Evolutionary conservation across 2,113 vertebrate species (phyloP).

Genomic region (Junco hyemalis): DNA sequence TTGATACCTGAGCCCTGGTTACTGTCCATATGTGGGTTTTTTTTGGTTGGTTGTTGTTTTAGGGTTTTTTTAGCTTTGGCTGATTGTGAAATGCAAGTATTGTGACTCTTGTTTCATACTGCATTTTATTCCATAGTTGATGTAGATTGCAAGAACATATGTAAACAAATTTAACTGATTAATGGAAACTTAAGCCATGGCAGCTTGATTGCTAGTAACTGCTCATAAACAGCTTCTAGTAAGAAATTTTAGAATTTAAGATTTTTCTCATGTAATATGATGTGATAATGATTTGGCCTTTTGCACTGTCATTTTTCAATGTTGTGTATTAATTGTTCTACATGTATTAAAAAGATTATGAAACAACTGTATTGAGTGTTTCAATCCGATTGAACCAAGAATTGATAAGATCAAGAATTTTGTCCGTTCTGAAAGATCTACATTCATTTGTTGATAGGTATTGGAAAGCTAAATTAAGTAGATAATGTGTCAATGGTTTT

Average conservation of each 20-base stretch:
- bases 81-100: not conserved
- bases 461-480: not conserved
- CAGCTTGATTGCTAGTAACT: not conserved
- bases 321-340: not conserved
- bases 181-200: not conserved
- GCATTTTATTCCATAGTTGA: constrained; percentile 6
- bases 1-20: not conserved
- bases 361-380: not conserved
- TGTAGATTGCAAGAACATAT: not conserved
- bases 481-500: not conserved
- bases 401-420: not conserved
- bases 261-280: not conserved
- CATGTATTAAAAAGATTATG: not conserved
- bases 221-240: not conserved
- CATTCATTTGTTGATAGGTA: not conserved
- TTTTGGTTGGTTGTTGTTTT: not conserved
- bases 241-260: not conserved
- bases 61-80: not conserved
- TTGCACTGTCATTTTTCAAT: not conserved
- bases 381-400: not conserved
- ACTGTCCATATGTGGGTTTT: not conserved
- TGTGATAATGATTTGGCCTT: not conserved
- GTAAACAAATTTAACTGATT: not conserved
- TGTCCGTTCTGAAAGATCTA: not conserved
- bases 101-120: not conserved